phyloP scores from a whole-genome alignment of 2,113 vertebrate genomes.

The Syngnathus typhle region DNA sequence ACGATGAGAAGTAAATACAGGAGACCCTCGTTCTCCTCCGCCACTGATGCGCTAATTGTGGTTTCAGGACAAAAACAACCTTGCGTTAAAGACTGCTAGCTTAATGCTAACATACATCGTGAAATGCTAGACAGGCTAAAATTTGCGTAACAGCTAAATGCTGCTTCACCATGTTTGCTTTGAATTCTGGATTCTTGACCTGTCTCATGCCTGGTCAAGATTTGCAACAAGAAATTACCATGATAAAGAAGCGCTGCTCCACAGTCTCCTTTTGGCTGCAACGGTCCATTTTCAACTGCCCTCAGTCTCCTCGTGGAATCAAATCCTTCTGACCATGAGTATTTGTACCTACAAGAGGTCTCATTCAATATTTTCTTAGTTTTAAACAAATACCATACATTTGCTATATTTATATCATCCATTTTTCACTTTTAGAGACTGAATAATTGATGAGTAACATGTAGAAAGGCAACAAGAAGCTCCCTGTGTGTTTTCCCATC shows the following conservation, averaged over 20 bases:
- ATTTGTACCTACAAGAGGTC: not conserved
- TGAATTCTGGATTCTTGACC: too few species aligned
- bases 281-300: not conserved
- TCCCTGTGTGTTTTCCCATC: not conserved
- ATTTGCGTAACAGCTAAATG: not conserved
- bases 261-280: not conserved
- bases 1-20: not conserved
- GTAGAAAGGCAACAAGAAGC: slow-evolving; percentile 15
- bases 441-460: slow-evolving; percentile 21
- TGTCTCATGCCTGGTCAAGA: not conserved
- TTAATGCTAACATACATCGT: not conserved
- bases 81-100: not conserved
- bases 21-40: too few species aligned
- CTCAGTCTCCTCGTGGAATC: not conserved
- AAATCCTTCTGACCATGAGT: not conserved
- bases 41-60: too few species aligned
- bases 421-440: slow-evolving; percentile 6
- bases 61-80: too few species aligned
- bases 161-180: too few species aligned
- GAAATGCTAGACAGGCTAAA: not conserved
- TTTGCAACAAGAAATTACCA: not conserved
- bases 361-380: not conserved
- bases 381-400: not conserved
- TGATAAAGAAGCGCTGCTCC: not conserved
- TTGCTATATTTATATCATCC: not conserved